Conservation (phyloP, 2,113 vertebrate genomes). For the Lophura nycthemera region DNA sequence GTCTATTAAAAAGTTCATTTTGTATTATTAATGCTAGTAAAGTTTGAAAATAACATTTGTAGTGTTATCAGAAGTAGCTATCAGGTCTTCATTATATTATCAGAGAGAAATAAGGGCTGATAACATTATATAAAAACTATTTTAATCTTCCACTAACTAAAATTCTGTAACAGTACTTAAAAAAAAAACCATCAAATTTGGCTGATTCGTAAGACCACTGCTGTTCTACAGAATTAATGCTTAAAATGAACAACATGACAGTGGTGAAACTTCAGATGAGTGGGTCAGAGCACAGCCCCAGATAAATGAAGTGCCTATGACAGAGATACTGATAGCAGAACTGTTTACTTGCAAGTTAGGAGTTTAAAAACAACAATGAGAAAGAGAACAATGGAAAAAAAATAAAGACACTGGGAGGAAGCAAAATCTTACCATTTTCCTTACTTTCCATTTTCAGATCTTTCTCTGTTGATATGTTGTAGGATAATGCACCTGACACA, state of each 20-base stretch:
- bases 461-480: slow-evolving; percentile 1
- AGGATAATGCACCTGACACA: neutral
- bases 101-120: neutral
- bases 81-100: neutral
- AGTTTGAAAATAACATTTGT: neutral
- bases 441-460: slow-evolving; percentile 24
- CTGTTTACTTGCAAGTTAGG: neutral
- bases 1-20: neutral
- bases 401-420: neutral
- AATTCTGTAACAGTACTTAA: neutral
- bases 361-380: neutral
- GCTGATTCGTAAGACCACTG: neutral
- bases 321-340: neutral
- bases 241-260: neutral
- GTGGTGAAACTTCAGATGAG: neutral
- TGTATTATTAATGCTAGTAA: neutral
- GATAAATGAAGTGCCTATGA: neutral
- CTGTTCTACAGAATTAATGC: neutral
- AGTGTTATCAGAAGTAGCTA: neutral
- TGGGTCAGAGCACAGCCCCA: neutral
- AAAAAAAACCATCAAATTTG: neutral
- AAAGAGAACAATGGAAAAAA: neutral
- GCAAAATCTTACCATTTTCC: slow-evolving; percentile 61
- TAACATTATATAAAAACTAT: neutral
- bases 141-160: neutral